These are phyloP conservation scores for Hydractinia echinata DNA, from an alignment of 30 jellyfish, hydroid and myxozoan species.

Conservation along the genomic window DNA sequence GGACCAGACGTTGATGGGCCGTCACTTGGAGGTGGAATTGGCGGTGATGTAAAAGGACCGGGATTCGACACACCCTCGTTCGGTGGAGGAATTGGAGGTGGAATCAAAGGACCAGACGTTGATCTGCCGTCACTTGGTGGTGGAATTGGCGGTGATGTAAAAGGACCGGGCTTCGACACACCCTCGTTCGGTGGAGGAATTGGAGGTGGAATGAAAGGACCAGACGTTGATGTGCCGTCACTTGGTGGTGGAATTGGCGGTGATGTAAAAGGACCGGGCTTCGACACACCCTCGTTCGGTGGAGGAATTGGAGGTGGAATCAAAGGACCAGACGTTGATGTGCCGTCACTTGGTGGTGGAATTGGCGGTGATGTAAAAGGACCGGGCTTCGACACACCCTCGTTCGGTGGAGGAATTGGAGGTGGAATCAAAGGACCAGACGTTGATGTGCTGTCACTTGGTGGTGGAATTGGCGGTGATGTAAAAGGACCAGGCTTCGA, in stretches of 20 bases:
- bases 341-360: neutral
- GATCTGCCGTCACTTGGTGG: neutral
- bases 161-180: too few species aligned
- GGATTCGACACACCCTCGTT: neutral
- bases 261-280: too few species aligned
- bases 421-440: conserved; percentile 1
- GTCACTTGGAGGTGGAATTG: neutral
- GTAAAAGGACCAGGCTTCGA: too few species aligned
- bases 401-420: neutral
- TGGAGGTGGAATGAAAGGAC: neutral
- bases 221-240: neutral
- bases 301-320: neutral
- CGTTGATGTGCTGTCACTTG: neutral
- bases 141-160: neutral
- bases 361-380: neutral
- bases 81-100: conserved; percentile 6
- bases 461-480: neutral
- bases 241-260: neutral
- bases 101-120: neutral
- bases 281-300: neutral
- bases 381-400: too few species aligned
- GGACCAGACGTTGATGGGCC: neutral
- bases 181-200: neutral
- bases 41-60: neutral
- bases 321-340: conserved; percentile 1